Percentiles rank a stretch among this genome's conserved stretches.
phyloP scores from a whole-genome alignment of 2,888 invertebrate species.

The Apocheima hispidaria region DNA sequence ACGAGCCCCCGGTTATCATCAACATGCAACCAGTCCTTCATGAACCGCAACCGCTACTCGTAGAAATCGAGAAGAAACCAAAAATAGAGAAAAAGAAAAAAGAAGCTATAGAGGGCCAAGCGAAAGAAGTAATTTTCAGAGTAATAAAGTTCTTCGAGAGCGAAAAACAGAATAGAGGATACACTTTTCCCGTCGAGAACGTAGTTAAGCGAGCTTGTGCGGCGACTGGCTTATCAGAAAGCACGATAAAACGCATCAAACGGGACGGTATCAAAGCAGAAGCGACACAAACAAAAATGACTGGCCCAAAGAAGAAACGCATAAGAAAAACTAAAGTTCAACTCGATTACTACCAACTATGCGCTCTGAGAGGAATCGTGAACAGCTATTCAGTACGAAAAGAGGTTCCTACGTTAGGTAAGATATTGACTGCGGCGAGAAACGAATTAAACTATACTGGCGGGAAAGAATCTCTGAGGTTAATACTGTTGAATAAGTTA shows the following conservation, averaged over 20 bases:
- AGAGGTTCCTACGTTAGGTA: constrained; percentile 78
- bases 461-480: constrained; percentile 75
- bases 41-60: constrained; percentile 44
- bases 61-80: constrained; percentile 60
- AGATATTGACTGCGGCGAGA: constrained; percentile 76
- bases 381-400: constrained; percentile 75
- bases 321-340: constrained; percentile 79
- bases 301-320: constrained; percentile 78
- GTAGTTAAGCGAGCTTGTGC: constrained; percentile 80
- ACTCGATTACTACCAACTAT: constrained; percentile 77
- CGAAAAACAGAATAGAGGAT: constrained; percentile 80
- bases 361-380: constrained; percentile 75
- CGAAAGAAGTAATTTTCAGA: constrained; percentile 78
- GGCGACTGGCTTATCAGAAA: constrained; percentile 77
- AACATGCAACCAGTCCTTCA: constrained; percentile 49
- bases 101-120: constrained; percentile 80
- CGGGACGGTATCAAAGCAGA: constrained; percentile 76
- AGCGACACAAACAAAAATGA: constrained; percentile 78
- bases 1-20: constrained; percentile 47
- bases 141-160: constrained; percentile 82
- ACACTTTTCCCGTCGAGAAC: constrained; percentile 79
- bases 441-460: constrained; percentile 77
- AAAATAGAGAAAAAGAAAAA: constrained; percentile 73
- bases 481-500: constrained; percentile 78
- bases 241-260: constrained; percentile 79